phyloP scores from a whole-genome alignment of 2,797 vertebrate genomes.

The Sebastolobus alascanus region DNA sequence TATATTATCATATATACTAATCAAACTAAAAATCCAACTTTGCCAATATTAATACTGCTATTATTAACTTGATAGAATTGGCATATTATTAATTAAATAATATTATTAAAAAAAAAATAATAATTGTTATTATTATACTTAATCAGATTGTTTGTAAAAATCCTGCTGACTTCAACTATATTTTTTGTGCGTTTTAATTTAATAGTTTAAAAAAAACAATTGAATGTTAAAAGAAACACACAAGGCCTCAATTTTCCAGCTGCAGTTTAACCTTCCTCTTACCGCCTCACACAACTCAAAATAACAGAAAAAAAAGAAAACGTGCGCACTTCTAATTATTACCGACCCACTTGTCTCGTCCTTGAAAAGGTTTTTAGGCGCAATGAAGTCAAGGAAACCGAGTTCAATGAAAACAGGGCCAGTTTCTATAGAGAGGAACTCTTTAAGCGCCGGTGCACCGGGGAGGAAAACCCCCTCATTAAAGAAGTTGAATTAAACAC shows the following conservation, averaged over 20 bases:
- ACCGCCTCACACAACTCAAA: slow-evolving; percentile 14
- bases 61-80: background rate
- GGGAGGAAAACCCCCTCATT: slow-evolving; percentile 12
- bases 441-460: slow-evolving; percentile 7
- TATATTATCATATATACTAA: background rate
- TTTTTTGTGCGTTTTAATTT: background rate
- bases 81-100: background rate
- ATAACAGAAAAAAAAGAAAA: slow-evolving; percentile 49
- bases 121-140: background rate
- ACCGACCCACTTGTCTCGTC: slow-evolving; percentile 70
- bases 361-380: slow-evolving; percentile 59
- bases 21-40: background rate
- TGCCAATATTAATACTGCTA: background rate
- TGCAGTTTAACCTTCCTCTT: background rate
- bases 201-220: background rate
- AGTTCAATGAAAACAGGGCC: slow-evolving; percentile 59
- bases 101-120: background rate
- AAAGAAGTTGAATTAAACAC: slow-evolving; percentile 9
- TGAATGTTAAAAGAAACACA: slow-evolving; percentile 1
- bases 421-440: slow-evolving; percentile 25
- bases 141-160: slow-evolving; percentile 1
- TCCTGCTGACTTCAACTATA: background rate
- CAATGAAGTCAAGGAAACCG: slow-evolving; percentile 62
- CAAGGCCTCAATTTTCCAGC: slow-evolving; percentile 9
- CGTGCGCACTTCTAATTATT: slow-evolving; percentile 64